These are phyloP conservation scores for Hylaea fasciaria DNA, from an alignment of 2,888 invertebrate genomes.

Conservation along the genomic window DNA sequence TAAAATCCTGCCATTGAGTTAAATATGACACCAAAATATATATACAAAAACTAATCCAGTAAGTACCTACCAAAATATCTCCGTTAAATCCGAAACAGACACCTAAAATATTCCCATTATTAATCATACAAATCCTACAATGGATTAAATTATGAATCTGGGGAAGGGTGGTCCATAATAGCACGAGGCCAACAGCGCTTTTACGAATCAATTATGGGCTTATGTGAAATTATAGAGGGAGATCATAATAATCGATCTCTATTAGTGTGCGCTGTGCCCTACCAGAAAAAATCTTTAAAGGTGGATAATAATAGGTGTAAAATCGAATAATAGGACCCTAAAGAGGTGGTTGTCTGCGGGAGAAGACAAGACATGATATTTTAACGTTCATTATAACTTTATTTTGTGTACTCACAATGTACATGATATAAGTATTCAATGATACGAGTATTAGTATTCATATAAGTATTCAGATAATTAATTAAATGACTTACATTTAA, in stretches of 20 bases:
- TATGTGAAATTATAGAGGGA: slow-evolving; percentile 74
- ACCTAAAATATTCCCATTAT: slow-evolving; percentile 51
- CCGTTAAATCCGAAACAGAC: slow-evolving; percentile 27
- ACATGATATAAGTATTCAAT: too few relatives aligned
- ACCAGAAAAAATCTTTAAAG: slow-evolving; percentile 44
- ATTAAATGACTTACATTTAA: too few relatives aligned
- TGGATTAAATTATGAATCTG: slow-evolving; percentile 72
- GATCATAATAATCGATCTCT: slow-evolving; percentile 71
- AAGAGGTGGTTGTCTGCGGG: slow-evolving; percentile 18
- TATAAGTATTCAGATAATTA: too few relatives aligned
- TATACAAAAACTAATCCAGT: too few relatives aligned
- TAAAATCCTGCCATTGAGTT: too few relatives aligned
- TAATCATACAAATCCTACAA: slow-evolving; percentile 74
- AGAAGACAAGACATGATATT: not conserved
- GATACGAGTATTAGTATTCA: too few relatives aligned
- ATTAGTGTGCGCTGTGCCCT: slow-evolving; percentile 57
- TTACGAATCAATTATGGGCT: slow-evolving; percentile 79
- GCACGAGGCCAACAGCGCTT: slow-evolving; percentile 68
- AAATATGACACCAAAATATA: too few relatives aligned
- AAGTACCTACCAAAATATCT: slow-evolving; percentile 3
- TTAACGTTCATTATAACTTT: not conserved
- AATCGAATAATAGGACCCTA: slow-evolving; percentile 38
- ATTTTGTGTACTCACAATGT: too few relatives aligned
- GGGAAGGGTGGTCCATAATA: slow-evolving; percentile 66
- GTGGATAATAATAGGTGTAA: slow-evolving; percentile 42